Percentiles rank a stretch among this genome's conserved stretches.
Conservation (phyloP, 1,140 invertebrate genomes). For the Riptortus pedestris region DNA sequence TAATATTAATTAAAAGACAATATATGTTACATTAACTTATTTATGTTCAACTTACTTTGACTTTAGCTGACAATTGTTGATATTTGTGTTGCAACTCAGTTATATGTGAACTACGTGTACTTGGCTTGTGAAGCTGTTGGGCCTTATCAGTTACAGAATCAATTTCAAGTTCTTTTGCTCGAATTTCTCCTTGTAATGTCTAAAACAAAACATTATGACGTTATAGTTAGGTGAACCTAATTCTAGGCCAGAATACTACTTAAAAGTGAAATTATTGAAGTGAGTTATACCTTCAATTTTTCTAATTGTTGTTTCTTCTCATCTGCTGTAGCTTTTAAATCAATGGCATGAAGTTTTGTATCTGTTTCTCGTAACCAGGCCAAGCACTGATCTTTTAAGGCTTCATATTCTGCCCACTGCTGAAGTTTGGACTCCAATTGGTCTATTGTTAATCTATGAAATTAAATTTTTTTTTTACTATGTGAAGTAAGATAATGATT, state of each 20-base stretch:
- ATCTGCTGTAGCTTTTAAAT: slow-evolving; percentile 68
- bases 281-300: slow-evolving; percentile 45
- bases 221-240: neutral
- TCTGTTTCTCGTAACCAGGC: slow-evolving; percentile 84
- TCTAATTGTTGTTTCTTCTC: slow-evolving; percentile 81
- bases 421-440: slow-evolving; percentile 68
- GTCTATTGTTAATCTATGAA: slow-evolving; percentile 54
- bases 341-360: slow-evolving; percentile 74
- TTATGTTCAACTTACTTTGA: too few species aligned
- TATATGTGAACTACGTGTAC: slow-evolving; percentile 57
- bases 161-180: slow-evolving; percentile 84
- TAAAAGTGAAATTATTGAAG: neutral
- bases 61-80: slow-evolving; percentile 76
- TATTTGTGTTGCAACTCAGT: slow-evolving; percentile 83
- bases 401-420: slow-evolving; percentile 85
- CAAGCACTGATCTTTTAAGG: slow-evolving; percentile 70
- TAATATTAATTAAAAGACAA: too few species aligned
- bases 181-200: slow-evolving; percentile 70
- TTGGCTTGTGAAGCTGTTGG: slow-evolving; percentile 67
- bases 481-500: too few species aligned
- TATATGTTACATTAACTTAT: too few species aligned
- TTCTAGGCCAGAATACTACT: neutral
- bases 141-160: slow-evolving; percentile 83
- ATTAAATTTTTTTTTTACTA: neutral
- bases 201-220: neutral